Conservation (phyloP, 1,140 invertebrate genomes). For the Druon quercuslanigerum region DNA sequence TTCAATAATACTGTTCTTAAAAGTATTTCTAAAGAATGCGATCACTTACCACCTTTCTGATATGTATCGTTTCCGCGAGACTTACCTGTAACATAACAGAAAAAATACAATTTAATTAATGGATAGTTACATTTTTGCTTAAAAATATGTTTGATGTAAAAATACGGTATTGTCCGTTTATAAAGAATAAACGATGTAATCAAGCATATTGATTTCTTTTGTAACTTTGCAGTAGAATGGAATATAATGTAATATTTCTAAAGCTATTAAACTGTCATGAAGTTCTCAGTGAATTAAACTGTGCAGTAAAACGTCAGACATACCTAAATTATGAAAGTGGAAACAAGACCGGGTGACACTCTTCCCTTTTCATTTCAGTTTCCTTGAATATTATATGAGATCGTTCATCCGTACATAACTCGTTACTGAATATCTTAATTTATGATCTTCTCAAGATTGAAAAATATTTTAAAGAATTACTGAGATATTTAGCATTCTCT, state of each 20-base stretch:
- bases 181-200: too few species aligned
- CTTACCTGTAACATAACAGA: background rate
- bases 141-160: background rate
- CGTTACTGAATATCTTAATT: background rate
- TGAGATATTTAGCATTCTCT: too few species aligned
- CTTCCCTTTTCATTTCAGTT: background rate
- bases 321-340: background rate
- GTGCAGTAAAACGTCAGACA: conserved; percentile 1
- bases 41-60: background rate
- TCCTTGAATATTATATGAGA: background rate
- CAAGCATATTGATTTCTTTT: too few species aligned
- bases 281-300: background rate
- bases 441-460: too few species aligned
- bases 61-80: background rate
- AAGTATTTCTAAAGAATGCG: background rate
- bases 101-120: background rate
- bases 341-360: background rate
- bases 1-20: too few species aligned
- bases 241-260: too few species aligned
- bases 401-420: background rate
- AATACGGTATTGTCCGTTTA: too few species aligned
- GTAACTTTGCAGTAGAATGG: too few species aligned
- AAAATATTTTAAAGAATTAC: too few species aligned
- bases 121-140: background rate
- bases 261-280: too few species aligned